Evolutionary conservation across 2,797 vertebrate species (phyloP).

Genomic region (Bufotes viridis): DNA sequence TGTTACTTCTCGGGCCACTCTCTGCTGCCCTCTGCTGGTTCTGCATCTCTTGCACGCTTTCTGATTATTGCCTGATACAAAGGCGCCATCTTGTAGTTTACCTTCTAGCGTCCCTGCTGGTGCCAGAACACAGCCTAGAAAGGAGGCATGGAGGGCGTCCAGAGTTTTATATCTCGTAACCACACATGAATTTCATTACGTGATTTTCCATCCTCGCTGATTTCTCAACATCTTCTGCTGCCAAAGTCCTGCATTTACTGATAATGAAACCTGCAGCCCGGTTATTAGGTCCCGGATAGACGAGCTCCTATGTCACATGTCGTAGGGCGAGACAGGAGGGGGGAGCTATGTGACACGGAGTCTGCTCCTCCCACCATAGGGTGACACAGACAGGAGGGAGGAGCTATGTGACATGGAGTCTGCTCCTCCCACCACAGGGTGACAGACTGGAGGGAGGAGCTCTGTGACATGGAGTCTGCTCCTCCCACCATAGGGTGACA

Average conservation of each 20-base stretch:
- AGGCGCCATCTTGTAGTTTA: background rate
- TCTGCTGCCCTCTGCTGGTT: background rate
- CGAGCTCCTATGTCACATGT: background rate
- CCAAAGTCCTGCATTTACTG: background rate
- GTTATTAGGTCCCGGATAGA: background rate
- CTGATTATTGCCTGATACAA: too few relatives aligned
- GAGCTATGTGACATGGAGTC: slow-evolving; percentile 13
- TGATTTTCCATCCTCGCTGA: background rate
- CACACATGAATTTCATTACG: background rate
- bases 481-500: background rate
- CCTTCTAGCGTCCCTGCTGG: background rate
- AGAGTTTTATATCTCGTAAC: background rate
- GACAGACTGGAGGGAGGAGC: too few relatives aligned
- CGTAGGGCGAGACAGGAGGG: background rate
- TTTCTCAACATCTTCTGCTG: background rate
- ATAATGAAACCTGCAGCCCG: background rate
- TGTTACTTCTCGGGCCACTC: background rate
- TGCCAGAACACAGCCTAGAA: background rate
- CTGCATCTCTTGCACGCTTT: background rate
- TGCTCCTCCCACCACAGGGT: too few relatives aligned
- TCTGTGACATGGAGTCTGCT: slow-evolving; percentile 15
- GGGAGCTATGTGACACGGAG: background rate
- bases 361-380: background rate
- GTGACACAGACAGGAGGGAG: too few relatives aligned
- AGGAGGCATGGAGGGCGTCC: background rate